These are phyloP conservation scores for Cercocebus atys DNA, from an alignment of 2,113 vertebrate species.

Conservation along the genomic window DNA sequence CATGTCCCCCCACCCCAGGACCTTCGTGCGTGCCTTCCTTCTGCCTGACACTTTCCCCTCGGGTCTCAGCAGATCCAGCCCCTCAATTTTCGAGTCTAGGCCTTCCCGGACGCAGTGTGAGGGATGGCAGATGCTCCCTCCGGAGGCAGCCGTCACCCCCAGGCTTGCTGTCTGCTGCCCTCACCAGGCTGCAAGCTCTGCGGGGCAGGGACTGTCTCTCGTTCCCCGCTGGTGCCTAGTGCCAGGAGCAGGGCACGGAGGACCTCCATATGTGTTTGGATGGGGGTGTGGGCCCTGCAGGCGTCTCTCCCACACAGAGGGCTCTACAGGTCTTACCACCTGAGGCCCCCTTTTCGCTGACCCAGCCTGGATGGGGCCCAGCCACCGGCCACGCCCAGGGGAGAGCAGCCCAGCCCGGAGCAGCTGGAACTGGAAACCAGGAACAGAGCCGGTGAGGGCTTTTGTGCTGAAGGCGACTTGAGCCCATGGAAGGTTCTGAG, in stretches of 20 bases:
- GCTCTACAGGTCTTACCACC: not conserved
- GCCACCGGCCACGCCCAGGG: not conserved
- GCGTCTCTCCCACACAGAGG: not conserved
- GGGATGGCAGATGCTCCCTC: not conserved
- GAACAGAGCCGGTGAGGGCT: not conserved
- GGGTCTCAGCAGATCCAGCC: not conserved
- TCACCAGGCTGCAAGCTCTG: not conserved
- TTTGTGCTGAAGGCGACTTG: not conserved
- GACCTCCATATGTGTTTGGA: not conserved
- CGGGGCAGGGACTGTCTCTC: not conserved
- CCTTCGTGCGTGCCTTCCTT: not conserved
- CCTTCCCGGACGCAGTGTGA: not conserved
- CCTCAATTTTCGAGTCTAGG: not conserved
- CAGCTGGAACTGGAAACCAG: not conserved
- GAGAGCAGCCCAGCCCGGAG: too few relatives aligned
- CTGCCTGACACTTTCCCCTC: not conserved
- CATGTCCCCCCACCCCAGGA: not conserved
- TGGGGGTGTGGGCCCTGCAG: accelerated
- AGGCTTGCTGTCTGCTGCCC: not conserved
- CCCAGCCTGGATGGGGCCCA: not conserved
- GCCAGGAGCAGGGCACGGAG: too few relatives aligned
- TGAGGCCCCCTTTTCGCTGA: not conserved
- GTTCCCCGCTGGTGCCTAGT: not conserved
- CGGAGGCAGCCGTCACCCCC: too few relatives aligned
- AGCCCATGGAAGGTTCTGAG: not conserved